Percentiles rank a stretch among this genome's conserved stretches.
These are phyloP conservation scores for Melanostoma mellinum DNA, from an alignment of 2,888 invertebrate species.

Conservation along the genomic window DNA sequence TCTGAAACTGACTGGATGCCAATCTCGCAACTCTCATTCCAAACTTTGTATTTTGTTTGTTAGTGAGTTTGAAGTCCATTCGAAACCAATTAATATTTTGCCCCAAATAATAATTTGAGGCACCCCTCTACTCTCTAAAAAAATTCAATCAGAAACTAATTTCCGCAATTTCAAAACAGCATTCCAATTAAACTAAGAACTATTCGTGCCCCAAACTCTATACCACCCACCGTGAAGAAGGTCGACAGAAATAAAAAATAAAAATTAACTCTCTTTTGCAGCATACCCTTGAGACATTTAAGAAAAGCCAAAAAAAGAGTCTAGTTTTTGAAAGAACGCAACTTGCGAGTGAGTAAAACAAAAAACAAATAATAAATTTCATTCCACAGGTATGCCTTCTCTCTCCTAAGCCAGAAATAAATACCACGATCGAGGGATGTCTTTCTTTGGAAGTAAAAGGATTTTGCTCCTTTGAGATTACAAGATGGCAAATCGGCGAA, in stretches of 20 bases:
- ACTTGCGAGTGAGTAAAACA: slow-evolving; percentile 23
- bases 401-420: slow-evolving; percentile 3
- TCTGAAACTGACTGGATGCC: too few species aligned
- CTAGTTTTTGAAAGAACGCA: slow-evolving; percentile 13
- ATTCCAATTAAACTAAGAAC: slow-evolving; percentile 66
- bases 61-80: too few species aligned
- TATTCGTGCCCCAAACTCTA: slow-evolving; percentile 26
- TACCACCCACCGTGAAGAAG: neutral
- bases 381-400: slow-evolving; percentile 50
- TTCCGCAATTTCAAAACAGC: slow-evolving; percentile 63
- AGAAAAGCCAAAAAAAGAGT: slow-evolving; percentile 28
- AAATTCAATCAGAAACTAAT: slow-evolving; percentile 55
- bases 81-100: slow-evolving; percentile 2
- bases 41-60: too few species aligned
- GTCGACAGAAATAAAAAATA: neutral
- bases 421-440: slow-evolving; percentile 8
- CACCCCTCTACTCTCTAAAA: neutral
- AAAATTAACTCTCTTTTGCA: too few species aligned
- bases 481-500: slow-evolving; percentile 43
- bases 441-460: slow-evolving; percentile 23
- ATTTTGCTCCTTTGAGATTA: slow-evolving; percentile 60
- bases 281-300: slow-evolving; percentile 20
- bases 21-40: too few species aligned
- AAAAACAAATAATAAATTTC: slow-evolving; percentile 25
- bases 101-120: neutral